A percentile compares a stretch with the other conserved stretches of the same genome.
Conservation (phyloP, 2,888 invertebrate species). For the Aporophyla nigra region DNA sequence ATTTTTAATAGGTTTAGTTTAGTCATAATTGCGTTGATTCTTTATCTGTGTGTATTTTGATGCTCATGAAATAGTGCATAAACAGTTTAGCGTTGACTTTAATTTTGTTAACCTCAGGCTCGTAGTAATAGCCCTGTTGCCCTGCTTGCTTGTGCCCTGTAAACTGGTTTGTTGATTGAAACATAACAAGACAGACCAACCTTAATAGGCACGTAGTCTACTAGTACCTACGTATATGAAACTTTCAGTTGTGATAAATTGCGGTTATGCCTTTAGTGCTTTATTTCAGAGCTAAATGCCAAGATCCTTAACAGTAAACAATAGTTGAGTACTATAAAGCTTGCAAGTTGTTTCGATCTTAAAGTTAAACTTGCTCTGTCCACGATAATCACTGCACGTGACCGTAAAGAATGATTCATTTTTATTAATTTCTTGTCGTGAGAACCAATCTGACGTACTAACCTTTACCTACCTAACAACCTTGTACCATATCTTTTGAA, state of each 20-base stretch:
- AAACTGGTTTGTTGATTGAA: not conserved
- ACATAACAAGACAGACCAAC: not conserved
- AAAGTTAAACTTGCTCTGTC: not conserved
- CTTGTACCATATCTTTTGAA: not conserved
- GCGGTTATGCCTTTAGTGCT: not conserved
- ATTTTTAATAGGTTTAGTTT: conserved; percentile 29
- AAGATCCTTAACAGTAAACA: not conserved
- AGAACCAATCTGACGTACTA: not conserved
- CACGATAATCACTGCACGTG: conserved; percentile 16
- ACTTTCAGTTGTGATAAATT: not conserved
- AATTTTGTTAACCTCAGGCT: not conserved
- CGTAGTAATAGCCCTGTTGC: not conserved
- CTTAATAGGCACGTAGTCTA: too few relatives aligned
- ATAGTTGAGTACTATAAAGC: conserved; percentile 6
- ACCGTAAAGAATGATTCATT: conserved; percentile 12
- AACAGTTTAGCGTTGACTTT: not conserved
- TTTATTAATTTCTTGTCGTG: conserved; percentile 1
- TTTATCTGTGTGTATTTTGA: not conserved
- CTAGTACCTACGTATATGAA: not conserved
- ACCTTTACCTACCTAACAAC: not conserved
- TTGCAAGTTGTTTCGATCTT: not conserved
- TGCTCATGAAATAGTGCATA: not conserved
- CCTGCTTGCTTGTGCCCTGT: too few relatives aligned
- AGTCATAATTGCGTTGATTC: conserved; percentile 12
- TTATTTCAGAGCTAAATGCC: not conserved